A percentile compares a stretch with the other conserved stretches of the same genome.
These are phyloP conservation scores for Calephelis nemesis DNA, from an alignment of 1,140 invertebrate genomes.

Conservation along the genomic window DNA sequence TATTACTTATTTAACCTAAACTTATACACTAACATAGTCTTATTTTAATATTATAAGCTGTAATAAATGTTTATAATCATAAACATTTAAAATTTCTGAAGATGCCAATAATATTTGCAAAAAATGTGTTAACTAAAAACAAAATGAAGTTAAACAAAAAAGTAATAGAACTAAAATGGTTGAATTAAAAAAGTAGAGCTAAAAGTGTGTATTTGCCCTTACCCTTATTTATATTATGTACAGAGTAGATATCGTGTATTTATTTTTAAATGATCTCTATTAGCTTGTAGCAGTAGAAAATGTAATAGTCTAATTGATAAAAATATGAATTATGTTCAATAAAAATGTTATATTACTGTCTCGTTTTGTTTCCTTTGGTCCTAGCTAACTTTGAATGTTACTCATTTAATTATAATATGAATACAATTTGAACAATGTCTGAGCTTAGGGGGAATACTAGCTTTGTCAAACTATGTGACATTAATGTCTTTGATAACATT, in stretches of 20 bases:
- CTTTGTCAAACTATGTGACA: constrained; percentile 28
- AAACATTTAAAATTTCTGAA: too few species aligned
- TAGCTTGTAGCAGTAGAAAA: constrained; percentile 58
- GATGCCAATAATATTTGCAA: too few species aligned
- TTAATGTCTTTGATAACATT: constrained; percentile 32
- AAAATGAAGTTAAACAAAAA: too few species aligned
- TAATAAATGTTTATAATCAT: too few species aligned
- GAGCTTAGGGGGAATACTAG: constrained; percentile 18
- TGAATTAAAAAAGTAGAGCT: neutral
- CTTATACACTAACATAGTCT: too few species aligned
- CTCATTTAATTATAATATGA: constrained; percentile 28
- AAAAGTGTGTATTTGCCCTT: constrained; percentile 19
- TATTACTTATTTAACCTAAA: too few species aligned
- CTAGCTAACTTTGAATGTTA: constrained; percentile 24
- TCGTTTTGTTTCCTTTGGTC: constrained; percentile 37
- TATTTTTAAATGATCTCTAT: constrained; percentile 49
- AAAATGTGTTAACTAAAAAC: too few species aligned
- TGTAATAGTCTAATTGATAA: constrained; percentile 53
- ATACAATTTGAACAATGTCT: constrained; percentile 34
- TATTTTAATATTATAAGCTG: too few species aligned
- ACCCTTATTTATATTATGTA: constrained; percentile 47
- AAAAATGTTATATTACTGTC: constrained; percentile 69
- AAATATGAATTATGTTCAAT: constrained; percentile 72
- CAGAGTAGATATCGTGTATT: constrained; percentile 56
- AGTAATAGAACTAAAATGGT: neutral